Percentiles rank a stretch among this genome's conserved stretches.
These are phyloP conservation scores for Menura novaehollandiae DNA, from an alignment of 2,113 vertebrate species.

Conservation along the genomic window DNA sequence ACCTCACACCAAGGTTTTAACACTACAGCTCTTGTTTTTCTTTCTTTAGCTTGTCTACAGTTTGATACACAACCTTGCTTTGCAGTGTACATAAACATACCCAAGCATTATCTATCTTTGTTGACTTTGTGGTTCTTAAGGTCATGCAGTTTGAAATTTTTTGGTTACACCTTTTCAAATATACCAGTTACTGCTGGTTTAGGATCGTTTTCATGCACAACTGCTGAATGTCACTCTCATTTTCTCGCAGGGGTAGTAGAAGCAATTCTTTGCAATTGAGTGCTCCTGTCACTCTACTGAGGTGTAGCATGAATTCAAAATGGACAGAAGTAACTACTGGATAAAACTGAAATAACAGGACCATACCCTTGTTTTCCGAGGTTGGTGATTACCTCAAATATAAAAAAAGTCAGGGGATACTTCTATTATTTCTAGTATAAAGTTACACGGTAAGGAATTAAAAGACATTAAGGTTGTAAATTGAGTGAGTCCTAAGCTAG, in stretches of 20 bases:
- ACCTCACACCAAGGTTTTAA: background rate
- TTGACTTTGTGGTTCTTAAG: background rate
- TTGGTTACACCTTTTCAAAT: background rate
- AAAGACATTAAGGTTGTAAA: background rate
- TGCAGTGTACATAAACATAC: background rate
- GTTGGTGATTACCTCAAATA: background rate
- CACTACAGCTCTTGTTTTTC: background rate
- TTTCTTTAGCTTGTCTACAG: background rate
- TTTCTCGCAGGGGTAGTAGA: background rate
- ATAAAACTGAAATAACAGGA: slow-evolving; percentile 5
- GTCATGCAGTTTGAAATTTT: background rate
- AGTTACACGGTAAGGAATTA: background rate
- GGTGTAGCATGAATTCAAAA: background rate
- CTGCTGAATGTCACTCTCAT: background rate
- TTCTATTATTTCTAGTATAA: background rate
- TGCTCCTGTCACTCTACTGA: slow-evolving; percentile 4
- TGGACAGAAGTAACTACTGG: background rate
- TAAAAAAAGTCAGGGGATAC: background rate
- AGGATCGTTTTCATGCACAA: background rate
- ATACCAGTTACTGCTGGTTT: background rate
- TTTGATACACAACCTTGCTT: background rate
- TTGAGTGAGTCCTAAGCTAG: background rate
- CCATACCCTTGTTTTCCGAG: background rate
- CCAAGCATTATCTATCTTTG: background rate
- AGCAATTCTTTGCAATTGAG: background rate